A percentile compares a stretch with the other conserved stretches of the same genome.
Evolutionary conservation across 92 coral and sea anemone genomes (phyloP).

Genomic region (Parazoanthus darwini): DNA sequence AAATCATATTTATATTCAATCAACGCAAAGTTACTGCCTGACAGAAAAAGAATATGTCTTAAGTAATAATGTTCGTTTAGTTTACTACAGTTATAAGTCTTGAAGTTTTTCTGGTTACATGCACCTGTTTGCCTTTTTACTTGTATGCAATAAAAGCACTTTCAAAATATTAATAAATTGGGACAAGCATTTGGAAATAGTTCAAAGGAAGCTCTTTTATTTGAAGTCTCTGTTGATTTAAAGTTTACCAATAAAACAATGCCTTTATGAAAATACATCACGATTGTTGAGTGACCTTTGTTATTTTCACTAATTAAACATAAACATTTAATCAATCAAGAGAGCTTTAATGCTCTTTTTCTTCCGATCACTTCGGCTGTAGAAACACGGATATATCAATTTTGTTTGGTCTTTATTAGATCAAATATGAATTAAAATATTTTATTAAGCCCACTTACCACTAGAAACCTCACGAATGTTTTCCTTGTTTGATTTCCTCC

Average conservation of each 20-base stretch:
- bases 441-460: constrained; percentile 18
- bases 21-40: background rate
- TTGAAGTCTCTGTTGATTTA: constrained; percentile 32
- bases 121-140: background rate
- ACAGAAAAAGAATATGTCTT: background rate
- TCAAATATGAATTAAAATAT: background rate
- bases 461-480: constrained; percentile 2
- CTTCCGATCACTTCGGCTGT: constrained; percentile 25
- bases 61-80: background rate
- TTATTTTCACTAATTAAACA: constrained; percentile 30
- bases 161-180: constrained; percentile 10
- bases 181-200: background rate
- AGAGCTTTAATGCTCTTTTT: constrained; percentile 27
- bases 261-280: constrained; percentile 7
- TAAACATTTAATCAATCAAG: constrained; percentile 35
- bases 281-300: constrained; percentile 32
- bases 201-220: constrained; percentile 16
- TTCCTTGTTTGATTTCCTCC: background rate
- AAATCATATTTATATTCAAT: background rate
- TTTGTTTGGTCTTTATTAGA: constrained; percentile 1
- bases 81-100: background rate
- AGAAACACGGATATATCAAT: constrained; percentile 3
- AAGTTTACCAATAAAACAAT: constrained; percentile 28
- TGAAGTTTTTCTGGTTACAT: background rate
- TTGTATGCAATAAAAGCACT: background rate